Percentiles rank a stretch among this genome's conserved stretches.
Evolutionary conservation across 2,113 vertebrate species (phyloP).

Genomic region (Hipposideros armiger): DNA sequence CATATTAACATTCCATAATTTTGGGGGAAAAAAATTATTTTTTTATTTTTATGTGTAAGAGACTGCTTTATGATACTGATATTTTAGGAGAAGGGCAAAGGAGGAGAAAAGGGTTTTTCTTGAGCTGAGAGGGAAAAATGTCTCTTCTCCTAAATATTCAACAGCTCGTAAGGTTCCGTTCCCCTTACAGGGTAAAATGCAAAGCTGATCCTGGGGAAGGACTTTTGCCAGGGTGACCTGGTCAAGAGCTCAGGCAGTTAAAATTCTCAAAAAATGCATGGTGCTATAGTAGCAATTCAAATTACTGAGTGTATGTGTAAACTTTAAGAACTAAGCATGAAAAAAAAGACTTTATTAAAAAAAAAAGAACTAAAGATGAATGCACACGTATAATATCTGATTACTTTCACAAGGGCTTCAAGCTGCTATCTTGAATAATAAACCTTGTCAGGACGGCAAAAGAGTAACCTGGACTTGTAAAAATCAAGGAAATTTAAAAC

Average conservation of each 20-base stretch:
- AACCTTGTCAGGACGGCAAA: conserved; percentile 43
- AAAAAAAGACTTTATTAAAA: background rate
- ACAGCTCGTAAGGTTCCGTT: background rate
- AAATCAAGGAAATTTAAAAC: conserved; percentile 68
- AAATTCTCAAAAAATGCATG: background rate
- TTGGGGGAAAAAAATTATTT: background rate
- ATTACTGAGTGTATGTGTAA: conserved; percentile 43
- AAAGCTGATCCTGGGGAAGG: background rate
- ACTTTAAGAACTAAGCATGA: conserved; percentile 42
- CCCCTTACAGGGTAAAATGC: background rate
- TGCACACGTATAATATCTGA: conserved; percentile 26
- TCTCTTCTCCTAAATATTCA: background rate
- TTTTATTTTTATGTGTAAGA: background rate
- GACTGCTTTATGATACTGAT: background rate
- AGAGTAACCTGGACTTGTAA: conserved; percentile 61
- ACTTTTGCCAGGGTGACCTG: background rate
- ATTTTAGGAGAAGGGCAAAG: background rate
- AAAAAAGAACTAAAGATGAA: conserved; percentile 42
- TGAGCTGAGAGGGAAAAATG: background rate
- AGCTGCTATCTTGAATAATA: conserved; percentile 14
- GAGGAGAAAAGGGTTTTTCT: background rate
- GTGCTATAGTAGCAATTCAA: background rate
- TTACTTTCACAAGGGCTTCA: background rate
- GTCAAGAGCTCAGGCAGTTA: background rate
- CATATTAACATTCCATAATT: background rate